A percentile compares a stretch with the other conserved stretches of the same genome.
Evolutionary conservation across 2,888 invertebrate species (phyloP).

Genomic region (Chrysina gloriosa): DNA sequence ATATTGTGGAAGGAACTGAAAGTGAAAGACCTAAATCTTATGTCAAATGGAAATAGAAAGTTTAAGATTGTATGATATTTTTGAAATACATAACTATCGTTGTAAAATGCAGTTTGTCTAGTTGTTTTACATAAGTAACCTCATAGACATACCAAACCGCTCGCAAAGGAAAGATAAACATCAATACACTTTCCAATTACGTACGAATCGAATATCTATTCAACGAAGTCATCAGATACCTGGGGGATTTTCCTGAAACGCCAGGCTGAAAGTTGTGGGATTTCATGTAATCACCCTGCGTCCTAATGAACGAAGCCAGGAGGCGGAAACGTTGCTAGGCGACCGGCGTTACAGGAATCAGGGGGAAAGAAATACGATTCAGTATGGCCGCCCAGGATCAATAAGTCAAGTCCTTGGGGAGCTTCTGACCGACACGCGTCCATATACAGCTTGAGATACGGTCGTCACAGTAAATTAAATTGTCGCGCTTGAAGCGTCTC

Average conservation of each 20-base stretch:
- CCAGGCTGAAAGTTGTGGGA: conserved; percentile 25
- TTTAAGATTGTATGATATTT: no score
- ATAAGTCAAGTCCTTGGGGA: conserved; percentile 64
- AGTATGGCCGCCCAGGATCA: conserved; percentile 63
- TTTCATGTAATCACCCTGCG: conserved; percentile 30
- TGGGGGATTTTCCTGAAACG: conserved; percentile 29
- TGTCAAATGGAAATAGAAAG: no score
- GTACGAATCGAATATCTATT: neutral
- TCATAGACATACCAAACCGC: no score
- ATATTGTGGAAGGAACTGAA: no score
- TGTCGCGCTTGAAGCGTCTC: neutral
- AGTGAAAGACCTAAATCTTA: no score
- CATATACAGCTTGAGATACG: conserved; percentile 12
- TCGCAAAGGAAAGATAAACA: no score
- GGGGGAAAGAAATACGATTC: conserved; percentile 55
- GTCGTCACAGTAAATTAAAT: conserved; percentile 14
- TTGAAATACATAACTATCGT: no score
- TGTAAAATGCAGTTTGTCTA: no score
- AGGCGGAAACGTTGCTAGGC: conserved; percentile 61
- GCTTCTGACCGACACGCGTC: conserved; percentile 30
- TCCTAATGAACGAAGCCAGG: conserved; percentile 31
- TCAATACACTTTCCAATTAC: neutral
- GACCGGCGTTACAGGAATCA: conserved; percentile 56
- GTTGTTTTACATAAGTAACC: no score
- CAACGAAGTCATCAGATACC: conserved; percentile 16